phyloP scores from a whole-genome alignment of 1,140 invertebrate species.

The Bombus waltoni region DNA sequence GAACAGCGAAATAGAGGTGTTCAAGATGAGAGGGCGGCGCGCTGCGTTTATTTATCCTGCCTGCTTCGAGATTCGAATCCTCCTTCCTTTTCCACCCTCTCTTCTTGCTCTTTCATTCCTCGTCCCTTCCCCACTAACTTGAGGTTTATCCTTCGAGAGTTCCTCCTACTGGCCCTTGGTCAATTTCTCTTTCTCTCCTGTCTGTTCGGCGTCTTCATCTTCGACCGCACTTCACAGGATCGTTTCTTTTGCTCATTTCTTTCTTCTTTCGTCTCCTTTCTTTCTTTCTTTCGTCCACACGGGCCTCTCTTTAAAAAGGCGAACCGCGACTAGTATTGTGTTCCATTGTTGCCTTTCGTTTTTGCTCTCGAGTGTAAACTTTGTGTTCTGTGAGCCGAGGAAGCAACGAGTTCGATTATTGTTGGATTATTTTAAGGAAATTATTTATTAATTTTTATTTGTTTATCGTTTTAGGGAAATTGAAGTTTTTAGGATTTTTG shows the following conservation, averaged over 20 bases:
- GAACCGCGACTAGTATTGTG: not conserved
- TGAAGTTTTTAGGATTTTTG: not conserved
- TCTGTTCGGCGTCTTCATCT: slow-evolving; percentile 32
- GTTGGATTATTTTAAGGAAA: not conserved
- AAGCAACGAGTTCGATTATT: not conserved
- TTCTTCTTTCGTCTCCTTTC: not conserved
- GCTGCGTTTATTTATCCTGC: slow-evolving; percentile 81
- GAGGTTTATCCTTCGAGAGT: slow-evolving; percentile 33
- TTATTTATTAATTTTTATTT: too few species aligned
- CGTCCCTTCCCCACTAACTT: not conserved
- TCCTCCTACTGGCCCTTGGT: slow-evolving; percentile 33
- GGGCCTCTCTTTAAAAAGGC: not conserved
- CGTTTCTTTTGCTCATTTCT: not conserved
- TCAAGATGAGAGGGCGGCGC: slow-evolving; percentile 80
- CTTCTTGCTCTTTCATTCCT: not conserved
- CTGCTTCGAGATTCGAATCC: slow-evolving; percentile 69
- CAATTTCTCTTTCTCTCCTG: slow-evolving; percentile 3
- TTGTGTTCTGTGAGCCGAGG: not conserved
- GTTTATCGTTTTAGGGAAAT: not conserved
- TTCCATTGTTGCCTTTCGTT: slow-evolving; percentile 34
- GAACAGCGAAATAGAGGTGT: slow-evolving; percentile 78
- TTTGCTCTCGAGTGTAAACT: slow-evolving; percentile 37
- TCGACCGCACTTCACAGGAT: not conserved
- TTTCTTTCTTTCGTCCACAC: not conserved
- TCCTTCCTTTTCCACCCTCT: slow-evolving; percentile 23